Evolutionary conservation across 2,888 invertebrate species (phyloP), one percentile per base, ranked within the genome.

Genomic region (Eupithecia subumbrata): DNA sequence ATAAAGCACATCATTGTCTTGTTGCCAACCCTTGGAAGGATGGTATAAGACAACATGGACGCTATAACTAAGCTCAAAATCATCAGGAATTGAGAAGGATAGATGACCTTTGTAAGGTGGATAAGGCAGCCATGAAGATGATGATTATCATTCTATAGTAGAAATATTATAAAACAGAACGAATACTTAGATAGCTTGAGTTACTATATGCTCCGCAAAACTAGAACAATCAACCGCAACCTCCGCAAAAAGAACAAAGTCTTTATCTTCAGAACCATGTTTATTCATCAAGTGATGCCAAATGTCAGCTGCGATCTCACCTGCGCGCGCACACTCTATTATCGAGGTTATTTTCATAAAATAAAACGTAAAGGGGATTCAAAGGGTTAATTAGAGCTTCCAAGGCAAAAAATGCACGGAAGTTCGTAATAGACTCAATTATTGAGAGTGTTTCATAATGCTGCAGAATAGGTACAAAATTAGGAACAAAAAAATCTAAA

Each of bases 271-370:
- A 37, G 64, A 64, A 64, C 18, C 4, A 18, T 64, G 30, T 34
- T 37, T 66, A 66, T 66, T 66, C 37, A 66, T 64, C 5, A 43
- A 40, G 37, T 67, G 43, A 40, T 37, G 22, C n/a, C 85, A 78
- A 78, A 60, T 66, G 66, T 75, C 86, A 84, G 81, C 83, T 85
- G 81, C 63, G 45, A 76, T 71, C 78, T 79, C 81, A 81, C 80
- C 82, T 80, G 81, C 77, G 71, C 45, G 69, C 68, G 60, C 40
- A 69, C 69, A 69, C 67, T 71, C 74, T 70, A 74, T 77, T 73
- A 77, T 77, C 18, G 22, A 69, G 71, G 68, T 72, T 75, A 34
- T 77, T 72, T 70, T 66, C 37, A 77, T 48, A 30, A 14, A 18
- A 30, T 9, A 37, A 45, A 73, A 66, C 77, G 75, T 34, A 73